Evolutionary conservation across 2,113 vertebrate genomes (phyloP).

Genomic region (Anthoscopus minutus): DNA sequence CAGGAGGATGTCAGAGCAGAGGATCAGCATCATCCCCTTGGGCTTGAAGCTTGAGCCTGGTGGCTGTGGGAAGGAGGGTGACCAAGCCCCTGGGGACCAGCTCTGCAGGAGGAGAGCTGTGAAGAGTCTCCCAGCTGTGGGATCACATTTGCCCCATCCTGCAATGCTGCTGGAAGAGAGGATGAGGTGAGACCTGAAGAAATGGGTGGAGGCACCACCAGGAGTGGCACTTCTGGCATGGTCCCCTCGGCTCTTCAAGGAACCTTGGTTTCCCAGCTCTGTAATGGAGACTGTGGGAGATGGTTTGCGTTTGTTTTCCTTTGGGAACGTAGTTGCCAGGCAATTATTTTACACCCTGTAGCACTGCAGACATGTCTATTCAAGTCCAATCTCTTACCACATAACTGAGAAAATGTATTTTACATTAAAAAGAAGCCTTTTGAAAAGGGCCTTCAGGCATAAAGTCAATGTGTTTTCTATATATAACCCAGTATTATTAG

Average conservation of each 20-base stretch:
- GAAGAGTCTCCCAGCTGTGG: accelerated
- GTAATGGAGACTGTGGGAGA: not conserved
- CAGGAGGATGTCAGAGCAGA: not conserved
- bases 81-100: not conserved
- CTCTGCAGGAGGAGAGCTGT: accelerated
- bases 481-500: constrained; percentile 26
- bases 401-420: constrained; percentile 51
- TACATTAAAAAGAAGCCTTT: constrained; percentile 60
- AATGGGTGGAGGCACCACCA: not conserved
- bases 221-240: not conserved
- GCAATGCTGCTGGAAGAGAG: not conserved
- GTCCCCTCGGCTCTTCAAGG: not conserved
- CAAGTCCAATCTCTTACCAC: constrained; percentile 28
- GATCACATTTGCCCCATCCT: not conserved
- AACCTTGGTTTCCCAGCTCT: not conserved
- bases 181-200: not conserved
- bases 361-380: constrained; percentile 49
- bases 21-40: not conserved
- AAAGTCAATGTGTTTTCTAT: constrained; percentile 16
- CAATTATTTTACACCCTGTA: constrained; percentile 69
- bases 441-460: constrained; percentile 38
- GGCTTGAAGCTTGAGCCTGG: not conserved
- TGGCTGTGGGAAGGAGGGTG: not conserved
- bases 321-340: constrained; percentile 34
- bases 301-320: not conserved